These are phyloP conservation scores for Eupithecia abbreviata DNA, from an alignment of 2,888 invertebrate genomes.

Conservation along the genomic window DNA sequence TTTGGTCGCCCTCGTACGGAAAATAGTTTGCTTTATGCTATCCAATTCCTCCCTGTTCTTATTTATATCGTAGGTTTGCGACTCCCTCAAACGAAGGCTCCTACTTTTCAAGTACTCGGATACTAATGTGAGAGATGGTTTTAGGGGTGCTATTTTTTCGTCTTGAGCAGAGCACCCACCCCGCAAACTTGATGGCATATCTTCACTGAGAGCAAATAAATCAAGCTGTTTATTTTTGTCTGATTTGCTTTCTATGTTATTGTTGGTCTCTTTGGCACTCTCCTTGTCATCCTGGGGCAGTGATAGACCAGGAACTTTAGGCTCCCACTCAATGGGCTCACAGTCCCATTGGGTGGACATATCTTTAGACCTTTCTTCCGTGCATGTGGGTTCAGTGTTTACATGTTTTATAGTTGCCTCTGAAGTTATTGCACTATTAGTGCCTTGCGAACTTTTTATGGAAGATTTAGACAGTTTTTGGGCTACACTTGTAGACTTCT, in stretches of 20 bases:
- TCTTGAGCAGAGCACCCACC: slow-evolving; percentile 55
- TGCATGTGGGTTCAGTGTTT: slow-evolving; percentile 35
- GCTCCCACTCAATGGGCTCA: slow-evolving; percentile 66
- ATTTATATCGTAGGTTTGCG: slow-evolving; percentile 52
- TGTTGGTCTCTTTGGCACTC: slow-evolving; percentile 56
- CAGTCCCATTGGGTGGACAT: slow-evolving; percentile 75
- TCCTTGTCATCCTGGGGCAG: slow-evolving; percentile 63
- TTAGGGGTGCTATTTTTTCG: slow-evolving; percentile 48
- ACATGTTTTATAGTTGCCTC: slow-evolving; percentile 39
- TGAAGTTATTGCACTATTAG: slow-evolving; percentile 35
- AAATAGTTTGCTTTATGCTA: slow-evolving; percentile 70
- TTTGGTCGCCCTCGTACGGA: slow-evolving; percentile 61
- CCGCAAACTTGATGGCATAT: slow-evolving; percentile 74
- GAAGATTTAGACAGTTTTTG: slow-evolving; percentile 17
- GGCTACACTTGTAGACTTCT: slow-evolving; percentile 59
- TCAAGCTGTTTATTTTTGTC: slow-evolving; percentile 64
- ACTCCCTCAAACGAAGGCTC: slow-evolving; percentile 67
- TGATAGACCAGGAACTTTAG: slow-evolving; percentile 60
- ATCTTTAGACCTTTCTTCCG: slow-evolving; percentile 53
- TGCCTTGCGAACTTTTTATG: slow-evolving; percentile 46
- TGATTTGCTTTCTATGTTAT: slow-evolving; percentile 54
- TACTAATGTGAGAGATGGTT: slow-evolving; percentile 68
- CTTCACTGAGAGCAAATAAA: slow-evolving; percentile 76
- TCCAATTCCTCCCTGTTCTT: slow-evolving; percentile 65
- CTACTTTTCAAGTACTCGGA: slow-evolving; percentile 75